Conservation (phyloP, 2,797 vertebrate genomes). For the Alauda arvensis region DNA sequence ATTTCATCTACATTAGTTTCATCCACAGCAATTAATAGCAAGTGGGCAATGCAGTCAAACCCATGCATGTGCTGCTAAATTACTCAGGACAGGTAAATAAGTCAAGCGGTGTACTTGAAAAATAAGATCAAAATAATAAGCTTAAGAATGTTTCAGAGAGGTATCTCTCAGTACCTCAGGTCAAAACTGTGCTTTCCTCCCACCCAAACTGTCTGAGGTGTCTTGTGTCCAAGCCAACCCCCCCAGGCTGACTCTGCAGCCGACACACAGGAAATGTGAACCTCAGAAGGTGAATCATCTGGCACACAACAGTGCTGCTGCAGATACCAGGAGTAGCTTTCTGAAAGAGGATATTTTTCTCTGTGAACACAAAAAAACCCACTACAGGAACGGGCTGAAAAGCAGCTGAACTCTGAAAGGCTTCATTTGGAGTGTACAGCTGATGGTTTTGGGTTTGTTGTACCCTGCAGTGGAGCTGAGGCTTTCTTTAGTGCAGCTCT, state of each 20-base stretch:
- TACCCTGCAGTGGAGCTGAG: not conserved
- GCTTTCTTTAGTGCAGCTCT: not conserved
- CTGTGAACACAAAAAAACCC: not conserved
- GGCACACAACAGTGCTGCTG: not conserved
- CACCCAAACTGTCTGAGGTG: not conserved
- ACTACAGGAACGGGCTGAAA: not conserved
- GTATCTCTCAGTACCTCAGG: not conserved
- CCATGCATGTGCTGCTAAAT: not conserved
- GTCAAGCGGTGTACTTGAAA: not conserved
- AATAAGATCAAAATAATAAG: not conserved
- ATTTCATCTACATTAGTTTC: not conserved
- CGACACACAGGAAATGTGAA: not conserved
- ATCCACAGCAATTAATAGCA: not conserved
- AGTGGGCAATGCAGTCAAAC: not conserved
- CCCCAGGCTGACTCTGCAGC: not conserved
- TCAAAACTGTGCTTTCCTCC: not conserved
- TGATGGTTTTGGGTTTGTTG: not conserved
- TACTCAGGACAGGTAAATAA: not conserved
- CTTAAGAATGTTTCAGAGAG: not conserved
- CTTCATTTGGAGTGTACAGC: not conserved
- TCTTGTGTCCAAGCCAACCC: not conserved
- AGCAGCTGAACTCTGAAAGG: not conserved
- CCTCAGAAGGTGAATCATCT: not conserved
- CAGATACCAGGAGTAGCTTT: not conserved
- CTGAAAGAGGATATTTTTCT: not conserved